These are phyloP conservation scores for Siphonodentalium dalli DNA, from an alignment of 2,888 invertebrate genomes.

Conservation along the genomic window DNA sequence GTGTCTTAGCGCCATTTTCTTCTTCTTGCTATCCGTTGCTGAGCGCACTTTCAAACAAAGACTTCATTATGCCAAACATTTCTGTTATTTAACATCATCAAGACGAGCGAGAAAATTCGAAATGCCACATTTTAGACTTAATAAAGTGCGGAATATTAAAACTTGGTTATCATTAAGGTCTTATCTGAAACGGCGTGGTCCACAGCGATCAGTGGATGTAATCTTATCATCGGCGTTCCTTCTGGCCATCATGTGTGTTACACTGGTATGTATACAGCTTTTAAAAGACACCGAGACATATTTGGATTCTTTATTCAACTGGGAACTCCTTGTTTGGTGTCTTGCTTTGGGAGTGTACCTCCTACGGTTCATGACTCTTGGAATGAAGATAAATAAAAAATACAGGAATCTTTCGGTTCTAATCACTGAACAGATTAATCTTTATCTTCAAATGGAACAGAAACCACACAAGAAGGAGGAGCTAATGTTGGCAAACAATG, in stretches of 20 bases:
- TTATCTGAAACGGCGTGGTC: constrained; percentile 92
- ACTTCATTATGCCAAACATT: constrained; percentile 92
- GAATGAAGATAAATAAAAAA: constrained; percentile 89
- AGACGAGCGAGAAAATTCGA: constrained; percentile 89
- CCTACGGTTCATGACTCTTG: constrained; percentile 90
- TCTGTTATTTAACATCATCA: constrained; percentile 93
- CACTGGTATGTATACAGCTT: constrained; percentile 81
- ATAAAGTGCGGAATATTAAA: constrained; percentile 96
- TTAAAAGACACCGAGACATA: constrained; percentile 65
- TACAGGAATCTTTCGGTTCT: constrained; percentile 93
- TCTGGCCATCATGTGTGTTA: constrained; percentile 82
- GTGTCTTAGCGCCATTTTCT: constrained; percentile 75
- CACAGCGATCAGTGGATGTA: constrained; percentile 93
- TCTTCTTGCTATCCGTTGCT: constrained; percentile 90
- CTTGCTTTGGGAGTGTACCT: constrained; percentile 87
- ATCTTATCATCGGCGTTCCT: constrained; percentile 95
- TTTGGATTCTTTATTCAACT: constrained; percentile 65
- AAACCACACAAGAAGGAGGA: constrained; percentile 97
- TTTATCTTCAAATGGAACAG: constrained; percentile 87
- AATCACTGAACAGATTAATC: constrained; percentile 87
- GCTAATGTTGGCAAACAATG: constrained; percentile 92
- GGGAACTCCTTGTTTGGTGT: constrained; percentile 90
- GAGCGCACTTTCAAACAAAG: constrained; percentile 93
- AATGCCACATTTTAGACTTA: constrained; percentile 92
- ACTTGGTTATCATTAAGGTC: constrained; percentile 95